Evolutionary conservation across 2,888 invertebrate genomes (phyloP).

Genomic region (Junonia oenone): DNA sequence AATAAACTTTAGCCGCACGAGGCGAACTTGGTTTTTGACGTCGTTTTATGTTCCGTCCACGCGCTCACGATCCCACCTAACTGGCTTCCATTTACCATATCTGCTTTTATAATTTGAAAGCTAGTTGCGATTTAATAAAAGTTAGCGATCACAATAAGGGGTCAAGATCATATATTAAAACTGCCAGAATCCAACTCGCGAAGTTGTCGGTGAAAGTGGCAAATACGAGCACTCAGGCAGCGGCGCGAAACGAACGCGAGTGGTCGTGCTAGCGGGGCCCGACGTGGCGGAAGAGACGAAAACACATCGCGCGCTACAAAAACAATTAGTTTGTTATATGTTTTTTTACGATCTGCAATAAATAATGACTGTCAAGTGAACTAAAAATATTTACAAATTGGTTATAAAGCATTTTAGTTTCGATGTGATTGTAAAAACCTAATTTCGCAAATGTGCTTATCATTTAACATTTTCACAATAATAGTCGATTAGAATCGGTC

Average conservation of each 20-base stretch:
- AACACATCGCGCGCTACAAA: slow-evolving; percentile 48
- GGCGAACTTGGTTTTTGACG: slow-evolving; percentile 52
- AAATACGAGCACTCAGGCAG: slow-evolving; percentile 66
- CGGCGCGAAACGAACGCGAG: slow-evolving; percentile 67
- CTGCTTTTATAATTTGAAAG: slow-evolving; percentile 7
- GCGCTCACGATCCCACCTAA: slow-evolving; percentile 19
- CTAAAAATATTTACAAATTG: not conserved
- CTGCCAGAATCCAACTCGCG: slow-evolving; percentile 51
- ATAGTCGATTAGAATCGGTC: slow-evolving; percentile 35
- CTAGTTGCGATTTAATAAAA: slow-evolving; percentile 5
- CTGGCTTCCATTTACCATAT: not conserved
- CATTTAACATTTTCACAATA: slow-evolving; percentile 33
- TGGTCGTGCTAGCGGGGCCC: slow-evolving; percentile 50
- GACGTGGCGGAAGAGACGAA: slow-evolving; percentile 72
- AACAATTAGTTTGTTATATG: slow-evolving; percentile 31
- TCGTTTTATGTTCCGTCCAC: slow-evolving; percentile 47
- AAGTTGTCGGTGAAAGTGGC: slow-evolving; percentile 72
- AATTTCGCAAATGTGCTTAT: slow-evolving; percentile 42
- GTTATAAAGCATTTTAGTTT: not conserved
- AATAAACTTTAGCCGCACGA: slow-evolving; percentile 72
- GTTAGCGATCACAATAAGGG: slow-evolving; percentile 5
- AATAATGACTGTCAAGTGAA: slow-evolving; percentile 13
- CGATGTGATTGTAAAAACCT: not conserved
- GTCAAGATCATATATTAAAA: slow-evolving; percentile 56
- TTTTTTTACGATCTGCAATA: not conserved